A percentile compares a stretch with the other conserved stretches of the same genome.
Conservation (phyloP, 2,797 vertebrate species). For the Scolopax bukidnonensis region DNA sequence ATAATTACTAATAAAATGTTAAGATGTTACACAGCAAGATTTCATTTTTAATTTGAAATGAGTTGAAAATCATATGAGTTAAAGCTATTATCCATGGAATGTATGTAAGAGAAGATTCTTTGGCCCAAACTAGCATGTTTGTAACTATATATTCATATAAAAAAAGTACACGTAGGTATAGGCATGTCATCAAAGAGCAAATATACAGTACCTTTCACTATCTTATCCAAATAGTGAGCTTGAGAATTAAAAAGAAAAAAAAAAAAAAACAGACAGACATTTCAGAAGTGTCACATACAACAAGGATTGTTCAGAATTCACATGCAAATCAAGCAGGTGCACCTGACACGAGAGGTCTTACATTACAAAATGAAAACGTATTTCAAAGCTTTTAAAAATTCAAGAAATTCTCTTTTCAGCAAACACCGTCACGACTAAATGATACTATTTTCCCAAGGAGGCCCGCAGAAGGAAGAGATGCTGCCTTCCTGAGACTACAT, state of each 20-base stretch:
- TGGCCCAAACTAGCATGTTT: conserved; percentile 55
- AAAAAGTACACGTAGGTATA: conserved; percentile 57
- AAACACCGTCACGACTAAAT: neutral
- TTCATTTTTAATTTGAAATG: conserved; percentile 61
- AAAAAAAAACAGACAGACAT: conserved; percentile 86
- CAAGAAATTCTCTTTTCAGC: conserved; percentile 42
- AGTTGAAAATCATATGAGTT: conserved; percentile 55
- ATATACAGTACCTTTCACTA: conserved; percentile 96
- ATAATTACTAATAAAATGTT: conserved; percentile 57
- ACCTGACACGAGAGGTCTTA: conserved; percentile 67
- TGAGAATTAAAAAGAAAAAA: conserved; percentile 80
- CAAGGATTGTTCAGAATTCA: conserved; percentile 79
- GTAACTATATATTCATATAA: conserved; percentile 36
- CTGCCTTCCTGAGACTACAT: neutral
- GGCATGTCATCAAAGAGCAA: conserved; percentile 78
- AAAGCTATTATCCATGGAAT: conserved; percentile 68
- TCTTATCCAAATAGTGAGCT: conserved; percentile 98
- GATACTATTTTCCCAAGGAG: conserved; percentile 17
- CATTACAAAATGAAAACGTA: conserved; percentile 66
- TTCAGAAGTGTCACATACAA: conserved; percentile 86
- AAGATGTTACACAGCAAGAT: conserved; percentile 59
- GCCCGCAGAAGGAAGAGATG: neutral
- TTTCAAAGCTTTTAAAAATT: conserved; percentile 61
- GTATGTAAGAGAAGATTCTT: conserved; percentile 64
- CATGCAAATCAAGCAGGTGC: conserved; percentile 80